These are phyloP conservation scores for Haliclona indistincta DNA, from an alignment of 37 sponge, comb jelly and placozoan genomes.

Conservation along the genomic window DNA sequence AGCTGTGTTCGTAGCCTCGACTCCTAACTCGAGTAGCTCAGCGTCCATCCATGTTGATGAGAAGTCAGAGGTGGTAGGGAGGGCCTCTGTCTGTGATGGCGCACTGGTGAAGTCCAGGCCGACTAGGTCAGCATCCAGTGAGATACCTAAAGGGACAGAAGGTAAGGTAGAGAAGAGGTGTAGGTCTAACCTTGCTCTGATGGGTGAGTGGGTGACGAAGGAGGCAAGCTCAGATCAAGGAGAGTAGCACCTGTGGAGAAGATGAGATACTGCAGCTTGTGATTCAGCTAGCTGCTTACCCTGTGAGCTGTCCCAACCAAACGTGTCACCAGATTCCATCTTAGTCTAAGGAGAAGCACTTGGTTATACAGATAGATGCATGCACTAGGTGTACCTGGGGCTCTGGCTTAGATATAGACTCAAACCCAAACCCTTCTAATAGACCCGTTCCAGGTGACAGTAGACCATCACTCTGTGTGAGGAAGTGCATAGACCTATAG, in stretches of 20 bases:
- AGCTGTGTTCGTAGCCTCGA: not conserved
- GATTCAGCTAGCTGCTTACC: conserved; percentile 12
- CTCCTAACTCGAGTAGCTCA: conserved; percentile 40
- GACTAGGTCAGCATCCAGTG: conserved; percentile 53
- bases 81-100: not conserved
- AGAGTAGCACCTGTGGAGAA: not conserved
- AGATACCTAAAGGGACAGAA: not conserved
- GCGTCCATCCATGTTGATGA: conserved; percentile 52
- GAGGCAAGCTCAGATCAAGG: not conserved
- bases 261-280: not conserved
- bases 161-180: not conserved
- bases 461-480: too few relatives aligned
- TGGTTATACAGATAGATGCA: too few relatives aligned
- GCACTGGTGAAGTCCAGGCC: conserved; percentile 59
- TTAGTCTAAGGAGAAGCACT: too few relatives aligned
- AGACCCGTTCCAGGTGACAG: too few relatives aligned
- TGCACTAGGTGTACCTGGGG: too few relatives aligned
- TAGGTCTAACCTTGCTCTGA: conserved; percentile 3
- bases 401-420: too few relatives aligned
- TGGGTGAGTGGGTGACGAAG: not conserved
- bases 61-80: conserved; percentile 21
- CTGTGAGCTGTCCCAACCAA: not conserved
- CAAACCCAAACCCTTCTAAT: too few relatives aligned
- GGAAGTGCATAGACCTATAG: too few relatives aligned
- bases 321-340: not conserved